These are phyloP conservation scores for Synanceia verrucosa DNA, from an alignment of 2,797 vertebrate species.

Conservation along the genomic window DNA sequence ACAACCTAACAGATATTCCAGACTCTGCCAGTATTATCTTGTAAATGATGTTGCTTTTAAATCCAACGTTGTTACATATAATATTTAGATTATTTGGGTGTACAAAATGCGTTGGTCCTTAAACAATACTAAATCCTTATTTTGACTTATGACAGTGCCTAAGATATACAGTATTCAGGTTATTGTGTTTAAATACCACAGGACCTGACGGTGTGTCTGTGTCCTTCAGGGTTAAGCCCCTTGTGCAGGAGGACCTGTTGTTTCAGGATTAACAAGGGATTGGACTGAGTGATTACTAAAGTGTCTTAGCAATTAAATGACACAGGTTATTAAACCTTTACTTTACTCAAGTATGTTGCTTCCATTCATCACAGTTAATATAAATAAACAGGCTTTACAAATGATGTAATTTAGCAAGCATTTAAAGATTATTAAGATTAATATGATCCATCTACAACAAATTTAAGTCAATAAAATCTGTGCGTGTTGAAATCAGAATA, in stretches of 20 bases:
- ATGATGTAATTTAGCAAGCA: neutral
- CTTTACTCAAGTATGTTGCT: conserved; percentile 16
- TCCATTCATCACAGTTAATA: neutral
- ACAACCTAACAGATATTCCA: neutral
- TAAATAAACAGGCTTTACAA: neutral
- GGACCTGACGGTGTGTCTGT: conserved; percentile 16
- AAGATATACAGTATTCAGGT: neutral
- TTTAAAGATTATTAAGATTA: neutral
- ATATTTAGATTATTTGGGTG: neutral
- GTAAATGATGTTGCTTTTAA: neutral
- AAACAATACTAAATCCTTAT: neutral
- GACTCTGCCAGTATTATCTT: neutral
- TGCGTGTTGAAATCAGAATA: neutral
- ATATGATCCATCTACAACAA: neutral
- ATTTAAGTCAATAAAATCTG: neutral
- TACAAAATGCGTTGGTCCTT: neutral
- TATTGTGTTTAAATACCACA: neutral
- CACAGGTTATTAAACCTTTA: conserved; percentile 53
- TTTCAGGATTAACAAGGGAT: conserved; percentile 74
- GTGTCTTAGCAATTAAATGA: conserved; percentile 56
- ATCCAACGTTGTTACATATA: neutral
- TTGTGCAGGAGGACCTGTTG: conserved; percentile 60
- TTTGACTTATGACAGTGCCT: neutral
- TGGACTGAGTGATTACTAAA: conserved; percentile 61
- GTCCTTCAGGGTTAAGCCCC: conserved; percentile 64